A percentile compares a stretch with the other conserved stretches of the same genome.
Conservation (phyloP, 2,888 invertebrate genomes). For the Agonopterix heracliana region DNA sequence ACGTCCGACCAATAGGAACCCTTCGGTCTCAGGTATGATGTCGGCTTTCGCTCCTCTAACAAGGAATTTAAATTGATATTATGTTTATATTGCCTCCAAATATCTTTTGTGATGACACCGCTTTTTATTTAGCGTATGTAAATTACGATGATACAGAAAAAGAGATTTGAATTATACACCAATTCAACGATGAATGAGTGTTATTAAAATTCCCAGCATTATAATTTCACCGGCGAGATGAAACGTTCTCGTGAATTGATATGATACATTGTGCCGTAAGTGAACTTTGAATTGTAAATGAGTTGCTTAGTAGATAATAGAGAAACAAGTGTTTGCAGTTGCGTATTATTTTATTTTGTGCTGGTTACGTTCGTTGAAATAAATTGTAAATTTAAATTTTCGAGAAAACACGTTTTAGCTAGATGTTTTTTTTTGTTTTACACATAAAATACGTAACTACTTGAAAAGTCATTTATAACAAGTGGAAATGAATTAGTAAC, state of each 20-base stretch:
- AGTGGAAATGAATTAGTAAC: no score
- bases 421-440: no score
- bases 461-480: no score
- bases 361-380: no score
- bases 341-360: no score
- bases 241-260: slow-evolving; percentile 30
- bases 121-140: slow-evolving; percentile 76
- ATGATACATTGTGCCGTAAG: slow-evolving; percentile 18
- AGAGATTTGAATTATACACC: slow-evolving; percentile 71
- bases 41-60: slow-evolving; percentile 76
- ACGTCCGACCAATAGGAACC: slow-evolving; percentile 39
- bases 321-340: no score
- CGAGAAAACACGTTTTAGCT: no score
- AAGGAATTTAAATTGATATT: slow-evolving; percentile 77
- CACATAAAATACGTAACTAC: no score
- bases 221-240: slow-evolving; percentile 43
- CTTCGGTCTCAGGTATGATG: slow-evolving; percentile 66
- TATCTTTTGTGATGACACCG: slow-evolving; percentile 77
- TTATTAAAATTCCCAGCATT: slow-evolving; percentile 57
- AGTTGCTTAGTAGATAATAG: slow-evolving; percentile 1
- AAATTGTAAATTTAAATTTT: no score
- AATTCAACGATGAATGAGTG: slow-evolving; percentile 60
- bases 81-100: slow-evolving; percentile 77
- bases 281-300: slow-evolving; percentile 22
- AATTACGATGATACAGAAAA: slow-evolving; percentile 72